These are phyloP conservation scores for Ricordea florida DNA, from an alignment of 92 coral and sea anemone species.

Conservation along the genomic window DNA sequence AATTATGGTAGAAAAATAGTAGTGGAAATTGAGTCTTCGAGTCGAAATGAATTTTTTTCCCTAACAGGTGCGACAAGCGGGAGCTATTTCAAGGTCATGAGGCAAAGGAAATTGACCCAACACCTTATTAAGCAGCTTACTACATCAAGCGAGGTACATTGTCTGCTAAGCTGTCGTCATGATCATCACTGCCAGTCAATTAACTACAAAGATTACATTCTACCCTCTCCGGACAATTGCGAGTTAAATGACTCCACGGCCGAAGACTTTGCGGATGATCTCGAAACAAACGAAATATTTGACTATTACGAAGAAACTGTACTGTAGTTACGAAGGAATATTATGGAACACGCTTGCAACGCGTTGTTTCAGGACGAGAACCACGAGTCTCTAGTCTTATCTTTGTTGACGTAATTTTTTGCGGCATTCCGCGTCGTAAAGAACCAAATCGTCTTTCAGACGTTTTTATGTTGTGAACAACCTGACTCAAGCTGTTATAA, in stretches of 20 bases:
- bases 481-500: too few species aligned
- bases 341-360: too few species aligned
- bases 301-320: constrained; percentile 24
- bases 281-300: neutral
- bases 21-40: too few species aligned
- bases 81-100: constrained; percentile 14
- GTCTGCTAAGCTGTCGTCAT: constrained; percentile 1
- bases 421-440: too few species aligned
- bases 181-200: constrained; percentile 7
- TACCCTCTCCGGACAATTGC: constrained; percentile 1
- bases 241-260: constrained; percentile 37
- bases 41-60: neutral
- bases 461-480: too few species aligned
- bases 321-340: neutral
- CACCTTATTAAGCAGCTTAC: neutral
- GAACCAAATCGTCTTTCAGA: too few species aligned
- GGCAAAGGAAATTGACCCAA: neutral
- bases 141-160: constrained; percentile 14
- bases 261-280: constrained; percentile 26
- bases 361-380: too few species aligned
- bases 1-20: too few species aligned
- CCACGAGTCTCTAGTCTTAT: too few species aligned
- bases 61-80: constrained; percentile 4
- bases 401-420: too few species aligned
- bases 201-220: neutral